Conservation (phyloP, 2,797 vertebrate genomes). For the Thripadectes ignobilis region DNA sequence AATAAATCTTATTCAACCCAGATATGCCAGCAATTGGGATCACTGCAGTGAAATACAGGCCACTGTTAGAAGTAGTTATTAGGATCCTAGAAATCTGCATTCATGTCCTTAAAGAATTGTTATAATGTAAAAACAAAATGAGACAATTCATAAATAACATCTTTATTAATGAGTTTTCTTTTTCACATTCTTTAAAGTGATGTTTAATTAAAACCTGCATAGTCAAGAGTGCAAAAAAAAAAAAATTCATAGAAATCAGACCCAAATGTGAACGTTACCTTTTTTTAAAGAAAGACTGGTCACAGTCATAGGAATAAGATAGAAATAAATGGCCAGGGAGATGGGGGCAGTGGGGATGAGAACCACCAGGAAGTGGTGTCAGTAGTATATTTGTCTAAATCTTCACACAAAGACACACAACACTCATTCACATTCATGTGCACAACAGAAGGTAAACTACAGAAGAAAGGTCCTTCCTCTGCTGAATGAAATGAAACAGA, state of each 20-base stretch:
- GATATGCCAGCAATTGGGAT: not conserved
- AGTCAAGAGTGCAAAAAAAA: constrained; percentile 29
- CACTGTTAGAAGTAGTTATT: not conserved
- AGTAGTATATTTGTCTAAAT: not conserved
- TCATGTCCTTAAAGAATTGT: not conserved
- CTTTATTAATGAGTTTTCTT: constrained; percentile 52
- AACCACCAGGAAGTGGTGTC: not conserved
- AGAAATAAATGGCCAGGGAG: not conserved
- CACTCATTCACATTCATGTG: not conserved
- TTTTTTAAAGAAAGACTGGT: not conserved
- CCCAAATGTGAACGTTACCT: not conserved
- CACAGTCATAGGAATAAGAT: not conserved
- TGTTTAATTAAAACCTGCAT: constrained; percentile 49
- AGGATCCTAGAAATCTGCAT: not conserved
- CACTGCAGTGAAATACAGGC: not conserved
- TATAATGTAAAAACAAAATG: not conserved
- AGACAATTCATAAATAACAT: constrained; percentile 43
- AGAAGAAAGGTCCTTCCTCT: constrained; percentile 1
- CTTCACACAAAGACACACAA: constrained; percentile 40
- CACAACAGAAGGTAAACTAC: constrained; percentile 2
- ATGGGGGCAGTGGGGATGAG: not conserved
- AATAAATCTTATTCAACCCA: not conserved
- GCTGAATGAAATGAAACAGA: not conserved
- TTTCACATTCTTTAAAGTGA: constrained; percentile 51
- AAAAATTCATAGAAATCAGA: not conserved